Conservation (phyloP, 2,113 vertebrate species). For the Podocnemis expansa region DNA sequence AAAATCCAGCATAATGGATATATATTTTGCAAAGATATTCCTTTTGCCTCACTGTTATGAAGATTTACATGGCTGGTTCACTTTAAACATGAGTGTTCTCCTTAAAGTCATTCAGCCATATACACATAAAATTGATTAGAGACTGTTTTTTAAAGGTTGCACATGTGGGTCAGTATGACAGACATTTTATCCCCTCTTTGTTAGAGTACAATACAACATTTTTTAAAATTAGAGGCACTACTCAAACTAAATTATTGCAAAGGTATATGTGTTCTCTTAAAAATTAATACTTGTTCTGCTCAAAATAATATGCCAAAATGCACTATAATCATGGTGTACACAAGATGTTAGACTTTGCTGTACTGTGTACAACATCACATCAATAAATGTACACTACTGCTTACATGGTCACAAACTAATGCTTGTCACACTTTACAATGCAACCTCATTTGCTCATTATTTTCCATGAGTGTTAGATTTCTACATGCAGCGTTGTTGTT, state of each 20-base stretch:
- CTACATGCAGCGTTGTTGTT: background rate
- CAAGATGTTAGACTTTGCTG: too few relatives aligned
- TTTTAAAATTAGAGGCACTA: background rate
- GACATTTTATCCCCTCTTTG: background rate
- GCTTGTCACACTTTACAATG: background rate
- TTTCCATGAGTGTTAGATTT: background rate
- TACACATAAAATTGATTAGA: background rate
- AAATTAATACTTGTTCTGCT: background rate
- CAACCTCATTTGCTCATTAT: background rate
- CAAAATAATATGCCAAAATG: too few relatives aligned
- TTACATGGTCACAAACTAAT: background rate
- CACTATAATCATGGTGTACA: background rate
- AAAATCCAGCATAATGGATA: background rate
- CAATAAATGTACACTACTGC: background rate
- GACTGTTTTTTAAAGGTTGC: background rate
- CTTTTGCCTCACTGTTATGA: background rate
- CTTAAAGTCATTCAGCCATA: background rate
- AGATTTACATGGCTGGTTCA: background rate
- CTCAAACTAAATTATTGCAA: background rate
- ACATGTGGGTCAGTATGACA: background rate
- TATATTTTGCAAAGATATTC: background rate
- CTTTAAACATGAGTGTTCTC: background rate
- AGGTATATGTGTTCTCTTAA: background rate
- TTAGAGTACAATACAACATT: background rate
- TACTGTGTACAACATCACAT: background rate